phyloP scores from a whole-genome alignment of 2,113 vertebrate species.

The Mola mola region DNA sequence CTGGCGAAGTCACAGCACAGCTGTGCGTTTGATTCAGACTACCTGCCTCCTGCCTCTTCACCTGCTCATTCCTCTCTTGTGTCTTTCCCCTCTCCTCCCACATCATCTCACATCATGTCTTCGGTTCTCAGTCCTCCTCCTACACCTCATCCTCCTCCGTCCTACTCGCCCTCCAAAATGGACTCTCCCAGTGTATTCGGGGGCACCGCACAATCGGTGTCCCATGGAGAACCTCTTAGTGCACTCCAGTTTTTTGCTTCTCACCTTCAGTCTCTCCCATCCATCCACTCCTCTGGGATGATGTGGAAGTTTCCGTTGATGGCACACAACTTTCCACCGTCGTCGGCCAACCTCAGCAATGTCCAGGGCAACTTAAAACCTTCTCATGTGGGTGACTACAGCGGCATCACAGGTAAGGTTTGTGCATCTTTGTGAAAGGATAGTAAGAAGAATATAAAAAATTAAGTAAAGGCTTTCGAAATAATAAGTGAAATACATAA shows the following conservation, averaged over 20 bases:
- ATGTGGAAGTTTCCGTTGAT: slow-evolving; percentile 66
- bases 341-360: slow-evolving; percentile 41
- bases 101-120: slow-evolving; percentile 65
- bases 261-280: slow-evolving; percentile 46
- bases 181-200: slow-evolving; percentile 39
- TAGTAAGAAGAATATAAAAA: too few species aligned
- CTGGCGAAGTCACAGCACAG: slow-evolving; percentile 32
- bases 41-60: slow-evolving; percentile 44
- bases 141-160: slow-evolving; percentile 72
- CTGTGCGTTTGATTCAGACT: slow-evolving; percentile 62
- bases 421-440: too few species aligned
- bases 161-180: slow-evolving; percentile 74
- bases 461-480: too few species aligned
- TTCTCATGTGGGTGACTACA: slow-evolving; percentile 37
- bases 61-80: slow-evolving; percentile 38
- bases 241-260: slow-evolving; percentile 70
- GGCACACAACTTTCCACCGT: slow-evolving; percentile 58
- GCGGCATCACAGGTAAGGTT: slow-evolving; percentile 59
- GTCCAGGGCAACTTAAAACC: slow-evolving; percentile 37
- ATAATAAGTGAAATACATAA: too few species aligned
- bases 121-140: slow-evolving; percentile 79
- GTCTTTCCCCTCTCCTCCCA: slow-evolving; percentile 68
- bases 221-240: slow-evolving; percentile 47
- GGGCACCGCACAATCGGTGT: slow-evolving; percentile 21
- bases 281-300: slow-evolving; percentile 41